Percentiles rank a stretch among this genome's conserved stretches.
phyloP scores from a whole-genome alignment of 2,888 invertebrate genomes.

The Xylota segnis region DNA sequence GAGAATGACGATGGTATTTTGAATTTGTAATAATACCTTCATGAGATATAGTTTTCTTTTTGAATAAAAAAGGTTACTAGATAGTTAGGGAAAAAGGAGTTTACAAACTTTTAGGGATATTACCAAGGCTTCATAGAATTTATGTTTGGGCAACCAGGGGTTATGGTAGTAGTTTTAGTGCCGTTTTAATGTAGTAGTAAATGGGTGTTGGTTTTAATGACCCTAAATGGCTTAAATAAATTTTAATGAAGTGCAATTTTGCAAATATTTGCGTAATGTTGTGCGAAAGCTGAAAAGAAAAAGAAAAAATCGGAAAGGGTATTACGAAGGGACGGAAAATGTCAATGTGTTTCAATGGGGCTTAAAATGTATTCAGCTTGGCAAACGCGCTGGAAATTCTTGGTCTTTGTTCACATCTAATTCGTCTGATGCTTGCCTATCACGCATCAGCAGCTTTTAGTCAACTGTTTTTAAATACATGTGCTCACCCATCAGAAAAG shows the following conservation, averaged over 20 bases:
- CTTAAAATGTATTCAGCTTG: too few species aligned
- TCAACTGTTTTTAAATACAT: too few species aligned
- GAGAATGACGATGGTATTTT: background rate
- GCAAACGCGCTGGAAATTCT: too few species aligned
- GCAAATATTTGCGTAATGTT: too few species aligned
- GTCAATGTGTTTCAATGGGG: too few species aligned
- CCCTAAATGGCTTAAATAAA: background rate
- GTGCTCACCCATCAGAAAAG: too few species aligned
- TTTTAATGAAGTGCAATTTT: background rate
- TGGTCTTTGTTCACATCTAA: too few species aligned
- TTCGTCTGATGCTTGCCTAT: too few species aligned
- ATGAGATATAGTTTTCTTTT: constrained; percentile 13
- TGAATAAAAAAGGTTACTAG: background rate
- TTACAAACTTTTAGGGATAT: background rate
- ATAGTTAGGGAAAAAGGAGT: background rate
- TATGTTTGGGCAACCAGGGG: background rate
- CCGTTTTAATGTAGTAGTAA: background rate
- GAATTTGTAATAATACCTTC: constrained; percentile 32
- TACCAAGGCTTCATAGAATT: background rate
- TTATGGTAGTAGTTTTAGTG: background rate
- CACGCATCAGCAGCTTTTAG: too few species aligned
- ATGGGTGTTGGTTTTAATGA: background rate
- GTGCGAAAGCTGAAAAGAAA: too few species aligned
- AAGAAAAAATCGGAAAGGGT: too few species aligned
- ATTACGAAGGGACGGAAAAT: too few species aligned